These are phyloP conservation scores for Enteromius fasciolatus DNA, from an alignment of 2,797 vertebrate species.

Conservation along the genomic window DNA sequence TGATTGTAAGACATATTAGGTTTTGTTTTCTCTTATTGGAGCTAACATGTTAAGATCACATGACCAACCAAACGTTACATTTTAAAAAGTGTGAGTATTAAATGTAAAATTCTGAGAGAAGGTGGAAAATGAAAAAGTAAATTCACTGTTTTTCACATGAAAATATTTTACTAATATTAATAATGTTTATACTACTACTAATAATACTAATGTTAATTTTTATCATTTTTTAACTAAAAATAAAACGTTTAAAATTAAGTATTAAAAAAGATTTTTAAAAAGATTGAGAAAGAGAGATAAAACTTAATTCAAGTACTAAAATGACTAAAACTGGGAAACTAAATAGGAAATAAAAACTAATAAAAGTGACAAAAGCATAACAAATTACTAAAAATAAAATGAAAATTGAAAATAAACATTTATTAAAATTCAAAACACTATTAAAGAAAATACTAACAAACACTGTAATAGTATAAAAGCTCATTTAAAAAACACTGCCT, in stretches of 20 bases:
- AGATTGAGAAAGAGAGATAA: no score
- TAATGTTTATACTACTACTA: no score
- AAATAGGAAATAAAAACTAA: background rate
- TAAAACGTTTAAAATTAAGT: background rate
- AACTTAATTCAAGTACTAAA: background rate
- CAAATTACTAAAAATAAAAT: background rate
- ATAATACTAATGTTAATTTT: no score
- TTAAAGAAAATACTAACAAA: background rate
- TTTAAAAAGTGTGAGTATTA: background rate
- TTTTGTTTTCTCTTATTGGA: background rate
- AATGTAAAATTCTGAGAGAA: background rate
- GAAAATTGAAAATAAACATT: background rate
- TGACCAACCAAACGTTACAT: background rate
- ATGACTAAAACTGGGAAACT: background rate
- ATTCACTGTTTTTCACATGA: no score
- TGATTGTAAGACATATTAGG: background rate
- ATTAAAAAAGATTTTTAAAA: background rate
- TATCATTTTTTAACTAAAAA: background rate
- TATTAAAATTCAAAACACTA: background rate
- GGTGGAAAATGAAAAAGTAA: background rate
- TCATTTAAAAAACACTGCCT: background rate
- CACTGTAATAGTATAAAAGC: background rate
- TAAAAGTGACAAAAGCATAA: no score
- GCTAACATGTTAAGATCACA: background rate
- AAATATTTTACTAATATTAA: background rate